These are phyloP conservation scores for Cyclura pinguis DNA, from an alignment of 2,797 vertebrate genomes.

Conservation along the genomic window DNA sequence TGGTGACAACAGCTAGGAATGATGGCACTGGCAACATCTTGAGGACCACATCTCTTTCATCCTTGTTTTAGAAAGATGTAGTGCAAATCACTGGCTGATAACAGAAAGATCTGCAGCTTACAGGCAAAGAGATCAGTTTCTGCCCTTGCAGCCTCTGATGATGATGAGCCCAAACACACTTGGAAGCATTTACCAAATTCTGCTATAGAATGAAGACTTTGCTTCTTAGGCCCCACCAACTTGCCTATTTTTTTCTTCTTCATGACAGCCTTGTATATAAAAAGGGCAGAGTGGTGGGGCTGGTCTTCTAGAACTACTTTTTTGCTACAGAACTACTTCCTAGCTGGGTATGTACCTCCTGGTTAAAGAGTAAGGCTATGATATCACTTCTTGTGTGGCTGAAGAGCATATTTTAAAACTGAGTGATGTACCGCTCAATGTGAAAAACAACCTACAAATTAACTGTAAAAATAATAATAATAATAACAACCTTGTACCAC, in stretches of 20 bases:
- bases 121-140: background rate
- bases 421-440: background rate
- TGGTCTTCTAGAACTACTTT: background rate
- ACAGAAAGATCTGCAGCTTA: background rate
- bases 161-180: background rate
- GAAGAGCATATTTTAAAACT: background rate
- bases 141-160: background rate
- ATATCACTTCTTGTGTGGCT: background rate
- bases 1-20: background rate
- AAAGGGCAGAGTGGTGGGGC: background rate
- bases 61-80: background rate
- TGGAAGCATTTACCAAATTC: background rate
- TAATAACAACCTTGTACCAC: background rate
- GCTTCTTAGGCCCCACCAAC: too few relatives aligned
- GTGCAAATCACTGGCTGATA: background rate
- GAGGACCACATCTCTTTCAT: background rate
- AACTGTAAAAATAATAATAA: too few relatives aligned
- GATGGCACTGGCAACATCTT: background rate
- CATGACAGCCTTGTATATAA: background rate
- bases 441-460: conserved; percentile 3
- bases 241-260: background rate
- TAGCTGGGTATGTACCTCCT: too few relatives aligned
- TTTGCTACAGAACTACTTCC: background rate
- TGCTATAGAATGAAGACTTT: too few relatives aligned
- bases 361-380: background rate